phyloP scores from a whole-genome alignment of 2,797 vertebrate genomes.

The Babyrousa celebensis region DNA sequence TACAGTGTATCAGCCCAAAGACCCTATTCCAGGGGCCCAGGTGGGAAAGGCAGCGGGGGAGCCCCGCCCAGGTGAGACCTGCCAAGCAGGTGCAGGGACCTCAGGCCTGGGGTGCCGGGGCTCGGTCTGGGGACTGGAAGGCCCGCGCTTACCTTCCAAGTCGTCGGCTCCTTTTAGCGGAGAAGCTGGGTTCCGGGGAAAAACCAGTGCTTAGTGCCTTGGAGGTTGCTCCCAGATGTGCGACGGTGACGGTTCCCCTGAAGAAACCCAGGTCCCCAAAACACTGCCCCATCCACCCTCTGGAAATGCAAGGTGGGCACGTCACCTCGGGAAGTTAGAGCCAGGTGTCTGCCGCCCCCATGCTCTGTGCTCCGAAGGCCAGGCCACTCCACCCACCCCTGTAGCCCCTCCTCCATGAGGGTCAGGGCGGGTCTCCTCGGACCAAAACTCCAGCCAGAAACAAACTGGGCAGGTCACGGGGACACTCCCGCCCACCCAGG shows the following conservation, averaged over 20 bases:
- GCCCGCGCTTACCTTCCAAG: background rate
- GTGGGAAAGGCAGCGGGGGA: background rate
- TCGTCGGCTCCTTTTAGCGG: fast-evolving
- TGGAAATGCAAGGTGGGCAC: fast-evolving
- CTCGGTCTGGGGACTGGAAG: background rate
- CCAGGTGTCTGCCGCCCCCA: fast-evolving
- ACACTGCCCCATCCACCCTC: too few species aligned
- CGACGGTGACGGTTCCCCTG: background rate
- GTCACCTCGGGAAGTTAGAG: background rate
- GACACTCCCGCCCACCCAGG: background rate
- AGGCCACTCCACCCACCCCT: background rate
- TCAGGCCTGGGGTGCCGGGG: background rate
- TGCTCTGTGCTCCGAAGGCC: background rate
- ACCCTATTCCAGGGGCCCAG: background rate
- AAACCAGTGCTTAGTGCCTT: fast-evolving
- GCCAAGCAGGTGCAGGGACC: background rate
- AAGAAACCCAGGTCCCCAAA: background rate
- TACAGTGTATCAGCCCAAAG: fast-evolving
- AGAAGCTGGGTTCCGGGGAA: background rate
- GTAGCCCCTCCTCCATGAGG: fast-evolving
- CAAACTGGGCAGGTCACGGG: background rate
- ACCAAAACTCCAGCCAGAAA: background rate
- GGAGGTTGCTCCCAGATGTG: background rate
- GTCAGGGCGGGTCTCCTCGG: background rate
- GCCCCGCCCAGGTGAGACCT: background rate